A percentile compares a stretch with the other conserved stretches of the same genome.
Evolutionary conservation across 2,888 invertebrate species (phyloP).

Genomic region (Dasysyrphus tricinctus): DNA sequence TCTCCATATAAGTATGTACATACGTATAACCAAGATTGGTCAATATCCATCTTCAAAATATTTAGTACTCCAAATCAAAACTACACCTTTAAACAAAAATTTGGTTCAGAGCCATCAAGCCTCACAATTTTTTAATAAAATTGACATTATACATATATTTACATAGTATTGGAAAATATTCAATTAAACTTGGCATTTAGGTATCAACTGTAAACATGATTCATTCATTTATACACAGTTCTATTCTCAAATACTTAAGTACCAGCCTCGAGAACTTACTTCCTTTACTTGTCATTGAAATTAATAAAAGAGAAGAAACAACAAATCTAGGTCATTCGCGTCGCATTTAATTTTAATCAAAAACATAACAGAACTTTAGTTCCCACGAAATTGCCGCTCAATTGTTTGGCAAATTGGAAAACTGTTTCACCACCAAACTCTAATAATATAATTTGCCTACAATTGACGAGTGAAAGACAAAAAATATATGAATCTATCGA

Average conservation of each 20-base stretch:
- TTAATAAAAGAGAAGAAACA: not conserved
- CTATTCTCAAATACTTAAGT: not conserved
- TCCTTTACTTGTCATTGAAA: not conserved
- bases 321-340: slow-evolving; percentile 43
- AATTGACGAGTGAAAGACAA: slow-evolving; percentile 20
- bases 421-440: slow-evolving; percentile 48
- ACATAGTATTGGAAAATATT: too few relatives aligned
- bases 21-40: too few relatives aligned
- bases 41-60: too few relatives aligned
- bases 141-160: too few relatives aligned
- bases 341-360: slow-evolving; percentile 21
- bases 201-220: too few relatives aligned
- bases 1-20: too few relatives aligned
- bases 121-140: too few relatives aligned
- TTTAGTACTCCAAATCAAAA: too few relatives aligned
- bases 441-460: slow-evolving; percentile 21
- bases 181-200: too few relatives aligned
- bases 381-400: slow-evolving; percentile 68
- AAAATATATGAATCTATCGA: slow-evolving; percentile 38
- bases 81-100: too few relatives aligned
- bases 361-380: slow-evolving; percentile 22
- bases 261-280: not conserved
- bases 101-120: too few relatives aligned
- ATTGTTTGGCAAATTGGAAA: slow-evolving; percentile 64
- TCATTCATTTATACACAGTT: too few relatives aligned